Evolutionary conservation across 2,113 vertebrate species (phyloP), one percentile per base, ranked within the genome.

Genomic region (Porphyrio hochstetteri): DNA sequence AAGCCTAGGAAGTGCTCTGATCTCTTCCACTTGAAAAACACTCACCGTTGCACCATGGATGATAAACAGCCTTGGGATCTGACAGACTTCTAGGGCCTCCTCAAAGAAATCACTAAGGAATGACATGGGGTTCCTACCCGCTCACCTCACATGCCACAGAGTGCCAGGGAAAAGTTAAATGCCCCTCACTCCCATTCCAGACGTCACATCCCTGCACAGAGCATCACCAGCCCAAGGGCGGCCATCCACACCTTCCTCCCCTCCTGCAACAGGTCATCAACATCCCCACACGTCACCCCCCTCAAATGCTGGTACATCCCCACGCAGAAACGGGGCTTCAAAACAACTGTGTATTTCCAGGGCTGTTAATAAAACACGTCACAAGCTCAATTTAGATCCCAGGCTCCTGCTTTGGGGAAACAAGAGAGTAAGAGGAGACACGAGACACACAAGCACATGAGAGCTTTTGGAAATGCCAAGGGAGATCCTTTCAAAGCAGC

Each of bases 371-470:
- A 15, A 68, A 75, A 70, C 8, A 6, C 0, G 7, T 44, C 72
- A 74, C 16, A 17, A 78, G 13, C 57, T 91, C 16, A n/a, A 0
- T 35, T 72, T 60, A 42, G 48, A 82, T 44, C 25, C 27, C 55
- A 76, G 29, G 20, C 24, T 86, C 42, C 64, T 68, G 33, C 25
- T 0, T 28, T 20, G 7, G 42, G 46, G 35, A 33, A 79, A 29
- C 20, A 56, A 46, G 4, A 7, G 38, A 82, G 14, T 25, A 71
- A 84, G 18, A 79, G 17, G 20, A 92, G 52, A 76, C 29, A 63
- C 1, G 7, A 60, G 29, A 56, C 29, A 36, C 0, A 1, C 6
- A 33, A 17, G 33, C 35, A 52, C 0, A 0, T 33, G 28, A 85
- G 24, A 82, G 23, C 28, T 28, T 29, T 3, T 33, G 18, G 78